Conservation (phyloP, 2,797 vertebrate genomes). For the Ctenopoma multispine region DNA sequence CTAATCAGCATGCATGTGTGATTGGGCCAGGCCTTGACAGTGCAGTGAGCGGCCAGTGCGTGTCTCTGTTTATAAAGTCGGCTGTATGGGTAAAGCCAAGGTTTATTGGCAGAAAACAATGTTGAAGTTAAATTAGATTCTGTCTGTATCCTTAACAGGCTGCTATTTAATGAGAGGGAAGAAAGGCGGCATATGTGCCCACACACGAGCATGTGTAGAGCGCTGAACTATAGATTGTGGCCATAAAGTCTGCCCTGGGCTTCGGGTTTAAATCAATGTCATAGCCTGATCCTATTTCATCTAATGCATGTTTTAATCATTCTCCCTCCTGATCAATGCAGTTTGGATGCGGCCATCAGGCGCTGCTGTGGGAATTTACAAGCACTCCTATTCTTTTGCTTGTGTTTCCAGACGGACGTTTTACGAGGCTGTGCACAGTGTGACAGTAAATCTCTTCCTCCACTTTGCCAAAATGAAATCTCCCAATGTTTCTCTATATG, state of each 20-base stretch:
- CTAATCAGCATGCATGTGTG: constrained; percentile 65
- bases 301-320: constrained; percentile 97
- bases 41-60: constrained; percentile 16
- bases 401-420: constrained; percentile 89
- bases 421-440: constrained; percentile 88
- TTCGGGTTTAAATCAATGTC: constrained; percentile 93
- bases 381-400: constrained; percentile 80
- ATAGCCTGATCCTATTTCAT: constrained; percentile 90
- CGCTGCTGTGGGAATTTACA: constrained; percentile 92
- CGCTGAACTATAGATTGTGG: constrained; percentile 53
- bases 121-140: constrained; percentile 63
- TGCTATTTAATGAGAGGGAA: constrained; percentile 77
- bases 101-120: constrained; percentile 71
- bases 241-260: constrained; percentile 59
- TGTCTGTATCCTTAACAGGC: constrained; percentile 72
- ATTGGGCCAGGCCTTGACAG: constrained; percentile 36
- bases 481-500: constrained; percentile 58
- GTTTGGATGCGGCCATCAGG: constrained; percentile 91
- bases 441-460: constrained; percentile 87
- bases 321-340: constrained; percentile 91
- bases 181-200: constrained; percentile 46
- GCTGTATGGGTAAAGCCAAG: constrained; percentile 45
- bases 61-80: constrained; percentile 52
- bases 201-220: constrained; percentile 27
- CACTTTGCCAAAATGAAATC: constrained; percentile 78